Percentiles rank a stretch among this genome's conserved stretches.
Evolutionary conservation across 2,113 vertebrate genomes (phyloP).

Genomic region (Scalopus aquaticus): DNA sequence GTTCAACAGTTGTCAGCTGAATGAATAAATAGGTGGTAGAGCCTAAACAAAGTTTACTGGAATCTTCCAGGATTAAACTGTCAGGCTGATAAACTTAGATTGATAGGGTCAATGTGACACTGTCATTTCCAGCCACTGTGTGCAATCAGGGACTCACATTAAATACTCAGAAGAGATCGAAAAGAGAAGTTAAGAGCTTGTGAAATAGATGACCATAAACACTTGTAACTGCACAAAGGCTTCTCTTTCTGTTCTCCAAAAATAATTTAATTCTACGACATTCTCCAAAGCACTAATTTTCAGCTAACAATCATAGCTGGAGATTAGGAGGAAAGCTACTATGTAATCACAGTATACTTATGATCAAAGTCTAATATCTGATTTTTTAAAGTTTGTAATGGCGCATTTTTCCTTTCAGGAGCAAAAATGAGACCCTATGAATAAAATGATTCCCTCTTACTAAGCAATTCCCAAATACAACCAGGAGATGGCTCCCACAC

Average conservation of each 20-base stretch:
- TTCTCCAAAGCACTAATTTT: background rate
- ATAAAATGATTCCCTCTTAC: background rate
- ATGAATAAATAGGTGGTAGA: background rate
- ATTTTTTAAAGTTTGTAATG: background rate
- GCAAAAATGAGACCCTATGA: background rate
- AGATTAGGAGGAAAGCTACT: background rate
- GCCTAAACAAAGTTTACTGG: background rate
- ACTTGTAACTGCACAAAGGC: background rate
- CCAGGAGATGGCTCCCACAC: conserved; percentile 55
- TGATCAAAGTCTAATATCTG: background rate
- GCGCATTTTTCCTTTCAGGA: background rate
- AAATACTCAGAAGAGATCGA: background rate
- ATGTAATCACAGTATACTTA: background rate
- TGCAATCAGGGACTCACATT: background rate
- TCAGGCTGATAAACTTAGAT: background rate
- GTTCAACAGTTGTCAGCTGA: background rate
- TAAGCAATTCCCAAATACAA: background rate
- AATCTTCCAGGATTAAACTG: background rate
- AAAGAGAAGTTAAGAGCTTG: background rate
- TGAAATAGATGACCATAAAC: background rate
- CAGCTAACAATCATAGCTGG: background rate
- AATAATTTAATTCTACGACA: background rate
- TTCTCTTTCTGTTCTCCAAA: background rate
- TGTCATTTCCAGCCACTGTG: background rate
- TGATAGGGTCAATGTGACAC: background rate